These are phyloP conservation scores for Peromyscus leucopus DNA, from an alignment of 2,113 vertebrate species.

Conservation along the genomic window DNA sequence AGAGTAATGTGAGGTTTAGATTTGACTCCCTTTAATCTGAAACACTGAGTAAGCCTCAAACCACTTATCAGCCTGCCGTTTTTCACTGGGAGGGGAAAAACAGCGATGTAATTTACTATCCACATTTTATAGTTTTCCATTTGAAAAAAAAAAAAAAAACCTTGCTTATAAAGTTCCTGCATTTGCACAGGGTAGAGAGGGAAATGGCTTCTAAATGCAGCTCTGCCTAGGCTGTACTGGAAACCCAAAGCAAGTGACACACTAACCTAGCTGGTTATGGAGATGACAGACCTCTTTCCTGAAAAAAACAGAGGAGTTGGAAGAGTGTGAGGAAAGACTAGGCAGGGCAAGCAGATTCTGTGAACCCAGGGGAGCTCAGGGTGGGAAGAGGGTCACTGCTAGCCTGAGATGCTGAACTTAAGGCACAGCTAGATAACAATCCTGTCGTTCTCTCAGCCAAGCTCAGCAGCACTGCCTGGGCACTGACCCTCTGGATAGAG, in stretches of 20 bases:
- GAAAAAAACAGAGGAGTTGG: neutral
- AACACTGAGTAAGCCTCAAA: slow-evolving; percentile 71
- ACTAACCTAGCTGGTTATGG: neutral
- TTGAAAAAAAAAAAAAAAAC: slow-evolving; percentile 41
- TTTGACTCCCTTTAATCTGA: slow-evolving; percentile 79
- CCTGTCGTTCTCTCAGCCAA: neutral
- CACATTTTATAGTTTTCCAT: slow-evolving; percentile 80
- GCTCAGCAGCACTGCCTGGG: slow-evolving; percentile 26
- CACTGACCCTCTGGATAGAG: slow-evolving; percentile 43
- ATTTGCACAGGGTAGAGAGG: slow-evolving; percentile 57
- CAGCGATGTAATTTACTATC: slow-evolving; percentile 76
- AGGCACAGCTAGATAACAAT: neutral
- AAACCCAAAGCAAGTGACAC: slow-evolving; percentile 2
- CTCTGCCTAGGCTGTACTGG: neutral
- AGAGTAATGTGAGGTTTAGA: slow-evolving; percentile 76
- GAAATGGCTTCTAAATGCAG: slow-evolving; percentile 66
- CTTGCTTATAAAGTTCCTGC: slow-evolving; percentile 66
- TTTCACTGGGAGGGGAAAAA: slow-evolving; percentile 71
- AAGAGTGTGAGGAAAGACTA: neutral
- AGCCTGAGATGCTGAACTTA: neutral
- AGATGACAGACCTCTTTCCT: neutral
- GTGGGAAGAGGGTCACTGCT: neutral
- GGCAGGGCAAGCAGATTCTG: neutral
- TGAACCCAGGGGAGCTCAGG: neutral
- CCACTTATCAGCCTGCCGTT: slow-evolving; percentile 76